Base-by-base conservation (phyloP, 2,888 invertebrate genomes). In the Atethmia centrago region DNA sequence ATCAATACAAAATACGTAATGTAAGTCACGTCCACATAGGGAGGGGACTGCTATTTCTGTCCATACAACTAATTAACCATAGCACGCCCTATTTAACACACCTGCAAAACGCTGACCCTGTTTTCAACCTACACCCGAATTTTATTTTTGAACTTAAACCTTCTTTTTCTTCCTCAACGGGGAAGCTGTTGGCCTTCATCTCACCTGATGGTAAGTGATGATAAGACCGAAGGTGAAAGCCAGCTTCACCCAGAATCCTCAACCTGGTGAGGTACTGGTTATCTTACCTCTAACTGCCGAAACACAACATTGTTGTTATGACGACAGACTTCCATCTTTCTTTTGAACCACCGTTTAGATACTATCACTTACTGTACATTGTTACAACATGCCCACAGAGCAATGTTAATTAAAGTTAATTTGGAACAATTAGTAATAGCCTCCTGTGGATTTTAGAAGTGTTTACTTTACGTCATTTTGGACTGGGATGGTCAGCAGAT, bases 321-420 rank as follows among this genome's bases (percentile, higher is more conserved):
- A n/a, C 51, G n/a, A n/a, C 51, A 51, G 51, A n/a, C n/a, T 51
- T 53, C 12, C 4, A 12, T 5, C 5, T 36, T 56, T 77, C 25
- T 59, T 59, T 31, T 3, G 25, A 45, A 21, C 21, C 19, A 28
- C 36, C 19, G n/a, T 31, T 59, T 55, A 49, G 21, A 19, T 19
- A 51, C 61, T 49, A 31, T 31, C 7, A 42, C 14, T 31, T 21
- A 19, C 31, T 28, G 40, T n/a, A 65, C 56, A 28, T 14, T 19
- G 73, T 19, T 16, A 3, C 49, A 36, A n/a, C 28, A 10, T 28
- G 56, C n/a, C n/a, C 14, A 42, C 19, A n/a, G 61, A 45, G 19
- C 63, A 21, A n/a, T 56, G n/a, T 53, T 82, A 77, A 79, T 79
- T 76, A 55, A 58, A 58, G 68, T 61, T 82, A 77, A 79, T 79